phyloP scores from a whole-genome alignment of 2,113 vertebrate genomes.

The Irena cyanogastra region DNA sequence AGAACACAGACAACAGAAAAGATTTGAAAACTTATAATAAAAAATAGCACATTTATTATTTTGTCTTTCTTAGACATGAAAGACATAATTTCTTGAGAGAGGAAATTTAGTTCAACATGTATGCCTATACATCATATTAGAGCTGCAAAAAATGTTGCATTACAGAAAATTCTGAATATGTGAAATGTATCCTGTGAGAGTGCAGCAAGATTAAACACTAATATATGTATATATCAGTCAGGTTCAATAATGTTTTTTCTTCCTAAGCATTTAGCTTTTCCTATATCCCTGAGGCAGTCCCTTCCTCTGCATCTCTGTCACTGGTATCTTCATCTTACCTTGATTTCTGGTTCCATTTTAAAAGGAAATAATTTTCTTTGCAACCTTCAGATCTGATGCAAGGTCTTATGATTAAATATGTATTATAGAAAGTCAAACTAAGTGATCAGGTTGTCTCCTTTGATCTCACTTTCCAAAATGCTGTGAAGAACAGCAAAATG shows the following conservation, averaged over 20 bases:
- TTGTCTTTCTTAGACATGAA: not conserved
- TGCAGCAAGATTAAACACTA: not conserved
- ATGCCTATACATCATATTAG: not conserved
- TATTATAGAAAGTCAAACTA: not conserved
- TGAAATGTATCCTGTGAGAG: not conserved
- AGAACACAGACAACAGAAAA: not conserved
- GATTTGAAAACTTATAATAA: not conserved
- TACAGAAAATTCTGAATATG: not conserved
- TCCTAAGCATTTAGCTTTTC: not conserved
- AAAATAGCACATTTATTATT: not conserved
- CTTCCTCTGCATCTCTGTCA: not conserved
- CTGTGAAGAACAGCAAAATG: not conserved
- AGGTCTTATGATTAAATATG: not conserved
- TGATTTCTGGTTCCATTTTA: not conserved
- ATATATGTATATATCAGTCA: no score
- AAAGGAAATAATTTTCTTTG: not conserved
- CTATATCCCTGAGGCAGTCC: not conserved
- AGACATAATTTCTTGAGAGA: not conserved
- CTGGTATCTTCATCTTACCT: not conserved
- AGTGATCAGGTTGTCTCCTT: not conserved
- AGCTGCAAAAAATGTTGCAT: not conserved
- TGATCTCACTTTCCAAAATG: not conserved
- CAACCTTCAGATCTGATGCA: not conserved
- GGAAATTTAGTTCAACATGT: not conserved
- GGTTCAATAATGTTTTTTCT: not conserved